Evolutionary conservation across 2,113 vertebrate genomes (phyloP), one percentile per base, ranked within the genome.

Genomic region (Odontesthes bonariensis): DNA sequence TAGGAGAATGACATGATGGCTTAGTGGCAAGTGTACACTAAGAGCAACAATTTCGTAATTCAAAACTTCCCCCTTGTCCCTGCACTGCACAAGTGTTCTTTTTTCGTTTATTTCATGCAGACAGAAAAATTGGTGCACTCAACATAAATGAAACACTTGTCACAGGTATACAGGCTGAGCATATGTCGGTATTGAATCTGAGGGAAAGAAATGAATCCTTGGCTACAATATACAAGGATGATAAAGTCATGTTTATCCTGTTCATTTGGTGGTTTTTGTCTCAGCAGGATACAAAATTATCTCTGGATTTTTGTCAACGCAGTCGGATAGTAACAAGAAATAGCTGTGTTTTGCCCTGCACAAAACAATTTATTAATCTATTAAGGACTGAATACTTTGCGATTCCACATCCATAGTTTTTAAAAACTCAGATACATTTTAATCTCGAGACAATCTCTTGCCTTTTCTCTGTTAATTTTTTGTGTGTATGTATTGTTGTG

Each of bases 231-330:
- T 44, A 8, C 14, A 54, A 8, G 1, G 53, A 22, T 32, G n/a
- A 0, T 22, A 9, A 64, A 19, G 14, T 4, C 0, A 35, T 51
- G 14, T 51, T 27, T 38, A 3, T 64, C 2, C 23, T 69, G 38
- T 38, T 38, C 22, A 47, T 46, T 35, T 35, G n/a, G 33, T 51
- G 12, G 22, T 16, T 42, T 27, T 59, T 33, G 44, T 6, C 23
- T 55, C 69, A 9, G 35, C 31, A 23, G 20, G 53, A 84, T 52
- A 19, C 11, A 69, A 68, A 61, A 13, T 27, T 62, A 53, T 74
- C 8, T 0, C 17, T 59, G 17, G 55, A 58, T 31, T 19, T 22
- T 31, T 12, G 7, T 49, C 12, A 11, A 20, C 57, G 8, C 9
- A 20, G 5, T 63, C 4, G n/a, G 53, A 64, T 23, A 14, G 38